phyloP scores from a whole-genome alignment of 2,888 invertebrate genomes.

The Pyrgus malvae region DNA sequence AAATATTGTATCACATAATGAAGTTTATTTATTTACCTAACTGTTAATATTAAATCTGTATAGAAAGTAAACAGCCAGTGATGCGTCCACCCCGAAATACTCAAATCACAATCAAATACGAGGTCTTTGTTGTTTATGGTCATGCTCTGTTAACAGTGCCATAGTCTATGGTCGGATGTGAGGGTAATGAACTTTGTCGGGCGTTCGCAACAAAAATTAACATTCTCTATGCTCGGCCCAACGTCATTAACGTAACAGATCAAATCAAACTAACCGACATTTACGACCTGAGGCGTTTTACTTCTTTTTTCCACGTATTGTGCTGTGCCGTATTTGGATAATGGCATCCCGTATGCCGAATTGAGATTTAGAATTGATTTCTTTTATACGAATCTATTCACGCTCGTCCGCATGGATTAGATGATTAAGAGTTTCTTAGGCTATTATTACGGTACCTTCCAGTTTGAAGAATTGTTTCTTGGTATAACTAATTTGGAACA shows the following conservation, averaged over 20 bases:
- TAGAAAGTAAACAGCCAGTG: neutral
- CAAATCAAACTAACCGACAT: constrained; percentile 37
- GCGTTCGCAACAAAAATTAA: constrained; percentile 45
- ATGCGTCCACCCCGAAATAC: constrained; percentile 37
- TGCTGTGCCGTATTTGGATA: constrained; percentile 17
- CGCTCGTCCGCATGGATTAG: neutral
- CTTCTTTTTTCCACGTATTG: constrained; percentile 18
- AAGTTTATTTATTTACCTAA: too few relatives aligned
- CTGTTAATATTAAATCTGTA: neutral
- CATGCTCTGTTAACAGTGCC: constrained; percentile 46
- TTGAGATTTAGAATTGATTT: constrained; percentile 11
- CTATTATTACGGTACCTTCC: constrained; percentile 1
- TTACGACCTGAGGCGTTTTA: constrained; percentile 33
- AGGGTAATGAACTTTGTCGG: constrained; percentile 38
- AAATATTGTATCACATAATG: too few relatives aligned
- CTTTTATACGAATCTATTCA: neutral
- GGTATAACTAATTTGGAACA: too few relatives aligned
- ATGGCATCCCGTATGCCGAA: constrained; percentile 1
- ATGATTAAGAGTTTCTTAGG: neutral
- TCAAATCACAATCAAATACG: constrained; percentile 38
- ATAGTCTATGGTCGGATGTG: constrained; percentile 47
- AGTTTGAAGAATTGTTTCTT: neutral
- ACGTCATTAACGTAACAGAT: constrained; percentile 42
- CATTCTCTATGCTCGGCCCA: constrained; percentile 41
- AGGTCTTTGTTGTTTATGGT: constrained; percentile 42